These are phyloP conservation scores for Drosophila multiciliata DNA, from an alignment of 2,888 invertebrate genomes.

Conservation along the genomic window DNA sequence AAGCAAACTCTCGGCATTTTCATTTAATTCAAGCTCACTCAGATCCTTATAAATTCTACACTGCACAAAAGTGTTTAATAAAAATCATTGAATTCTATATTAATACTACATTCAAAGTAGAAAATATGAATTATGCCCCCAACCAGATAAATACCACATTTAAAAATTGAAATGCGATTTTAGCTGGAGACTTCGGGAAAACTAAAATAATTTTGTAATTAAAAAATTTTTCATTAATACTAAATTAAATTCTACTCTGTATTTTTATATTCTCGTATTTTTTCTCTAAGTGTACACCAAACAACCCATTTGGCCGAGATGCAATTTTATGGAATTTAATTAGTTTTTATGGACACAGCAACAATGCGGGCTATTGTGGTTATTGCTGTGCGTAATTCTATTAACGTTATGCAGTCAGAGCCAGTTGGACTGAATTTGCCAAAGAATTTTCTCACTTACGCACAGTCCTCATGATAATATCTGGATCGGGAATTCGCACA, in stretches of 20 bases:
- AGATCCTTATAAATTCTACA: slow-evolving; percentile 2
- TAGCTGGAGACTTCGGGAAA: too few relatives aligned
- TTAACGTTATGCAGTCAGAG: slow-evolving; percentile 9
- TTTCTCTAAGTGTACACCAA: background rate
- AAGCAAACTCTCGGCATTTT: slow-evolving; percentile 2
- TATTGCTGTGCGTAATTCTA: slow-evolving; percentile 12
- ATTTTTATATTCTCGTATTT: background rate
- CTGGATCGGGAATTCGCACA: slow-evolving; percentile 94
- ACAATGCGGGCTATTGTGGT: slow-evolving; percentile 18
- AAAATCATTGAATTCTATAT: background rate
- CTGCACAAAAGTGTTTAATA: background rate
- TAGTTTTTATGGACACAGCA: slow-evolving; percentile 48
- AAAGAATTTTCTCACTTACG: slow-evolving; percentile 89
- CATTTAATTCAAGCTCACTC: slow-evolving; percentile 5
- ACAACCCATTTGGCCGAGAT: slow-evolving; percentile 21
- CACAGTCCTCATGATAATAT: slow-evolving; percentile 94
- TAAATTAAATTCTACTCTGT: background rate
- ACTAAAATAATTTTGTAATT: too few relatives aligned
- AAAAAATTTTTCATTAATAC: background rate
- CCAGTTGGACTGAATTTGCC: slow-evolving; percentile 4
- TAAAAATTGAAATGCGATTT: too few relatives aligned
- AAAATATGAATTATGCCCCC: background rate
- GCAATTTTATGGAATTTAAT: slow-evolving; percentile 50
- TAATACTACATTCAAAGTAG: background rate
- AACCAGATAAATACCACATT: too few relatives aligned